Percentiles rank a stretch among this genome's conserved stretches.
Conservation (phyloP, 2,888 invertebrate species). For the Nematopogon swammerdamellus region DNA sequence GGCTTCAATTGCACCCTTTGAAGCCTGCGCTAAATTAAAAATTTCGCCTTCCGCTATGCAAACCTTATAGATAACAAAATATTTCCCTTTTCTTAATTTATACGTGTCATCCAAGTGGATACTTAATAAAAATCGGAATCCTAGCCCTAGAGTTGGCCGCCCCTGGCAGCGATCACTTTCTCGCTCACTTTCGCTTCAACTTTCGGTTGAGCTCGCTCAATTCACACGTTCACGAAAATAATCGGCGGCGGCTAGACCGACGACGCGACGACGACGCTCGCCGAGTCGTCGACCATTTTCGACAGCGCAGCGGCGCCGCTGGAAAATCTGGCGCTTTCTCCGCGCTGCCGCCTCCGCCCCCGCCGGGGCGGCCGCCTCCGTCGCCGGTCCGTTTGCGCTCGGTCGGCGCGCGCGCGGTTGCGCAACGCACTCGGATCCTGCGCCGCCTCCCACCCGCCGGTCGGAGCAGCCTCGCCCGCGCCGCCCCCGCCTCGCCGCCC, state of each 20-base stretch:
- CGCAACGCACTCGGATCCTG: conserved; percentile 38
- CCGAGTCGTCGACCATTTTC: not conserved
- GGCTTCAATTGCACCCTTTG: no score
- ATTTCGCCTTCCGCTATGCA: no score
- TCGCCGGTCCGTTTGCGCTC: conserved; percentile 2
- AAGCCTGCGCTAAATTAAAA: no score
- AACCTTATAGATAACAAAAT: no score
- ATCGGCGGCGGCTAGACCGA: no score
- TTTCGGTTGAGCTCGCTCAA: conserved; percentile 19
- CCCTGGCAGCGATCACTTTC: conserved; percentile 25
- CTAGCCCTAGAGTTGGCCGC: no score
- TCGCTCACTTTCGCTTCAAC: conserved; percentile 35
- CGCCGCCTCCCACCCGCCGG: conserved; percentile 16
- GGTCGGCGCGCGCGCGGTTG: conserved; percentile 35
- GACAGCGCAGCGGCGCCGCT: not conserved
- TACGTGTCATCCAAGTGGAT: no score
- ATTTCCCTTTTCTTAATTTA: no score
- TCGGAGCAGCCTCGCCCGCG: no score
- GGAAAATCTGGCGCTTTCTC: not conserved
- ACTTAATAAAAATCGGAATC: no score
- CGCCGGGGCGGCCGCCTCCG: no score
- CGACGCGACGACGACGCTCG: not conserved
- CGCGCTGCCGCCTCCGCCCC: not conserved
- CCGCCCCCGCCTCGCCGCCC: not conserved
- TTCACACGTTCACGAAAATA: conserved; percentile 54